Percentiles rank a stretch among this genome's conserved stretches.
phyloP scores from a whole-genome alignment of 2,797 vertebrate species.

The Moxostoma hubbsi region DNA sequence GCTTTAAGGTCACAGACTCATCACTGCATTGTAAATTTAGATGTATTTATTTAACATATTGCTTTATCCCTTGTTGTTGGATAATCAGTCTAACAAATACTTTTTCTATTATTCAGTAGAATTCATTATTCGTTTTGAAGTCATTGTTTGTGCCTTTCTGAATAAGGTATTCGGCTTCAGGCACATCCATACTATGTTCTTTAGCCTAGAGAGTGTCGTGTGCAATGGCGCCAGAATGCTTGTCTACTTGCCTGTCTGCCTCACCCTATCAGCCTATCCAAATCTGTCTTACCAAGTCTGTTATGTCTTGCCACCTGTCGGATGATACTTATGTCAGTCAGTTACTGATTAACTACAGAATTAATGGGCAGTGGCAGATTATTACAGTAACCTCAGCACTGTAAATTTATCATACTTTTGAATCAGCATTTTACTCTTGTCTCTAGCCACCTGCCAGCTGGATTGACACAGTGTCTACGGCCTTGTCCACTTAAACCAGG shows the following conservation, averaged over 20 bases:
- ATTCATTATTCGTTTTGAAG: too few species aligned
- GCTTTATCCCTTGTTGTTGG: too few species aligned
- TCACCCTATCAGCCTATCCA: conserved; percentile 7
- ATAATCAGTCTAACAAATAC: too few species aligned
- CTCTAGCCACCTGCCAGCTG: conserved; percentile 50
- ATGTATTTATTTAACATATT: too few species aligned
- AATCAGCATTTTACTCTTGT: conserved; percentile 59
- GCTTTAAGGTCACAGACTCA: too few species aligned
- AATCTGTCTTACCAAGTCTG: conserved; percentile 2
- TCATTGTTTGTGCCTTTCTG: too few species aligned
- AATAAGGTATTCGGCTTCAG: too few species aligned
- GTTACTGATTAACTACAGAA: conserved; percentile 67
- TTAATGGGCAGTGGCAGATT: conserved; percentile 6
- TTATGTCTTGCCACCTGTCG: conserved; percentile 18
- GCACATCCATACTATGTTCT: too few species aligned
- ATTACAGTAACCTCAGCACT: conserved; percentile 50
- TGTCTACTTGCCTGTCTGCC: conserved; percentile 13
- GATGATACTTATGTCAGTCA: conserved; percentile 57
- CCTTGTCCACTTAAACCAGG: conserved; percentile 48
- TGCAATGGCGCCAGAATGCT: background rate
- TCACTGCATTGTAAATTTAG: too few species aligned
- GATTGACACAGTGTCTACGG: conserved; percentile 39
- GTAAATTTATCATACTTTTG: conserved; percentile 46
- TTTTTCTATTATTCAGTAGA: too few species aligned
- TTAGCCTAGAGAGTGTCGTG: too few species aligned